Conservation (phyloP, 1,140 invertebrate species). For the Drosophila sp. region DNA sequence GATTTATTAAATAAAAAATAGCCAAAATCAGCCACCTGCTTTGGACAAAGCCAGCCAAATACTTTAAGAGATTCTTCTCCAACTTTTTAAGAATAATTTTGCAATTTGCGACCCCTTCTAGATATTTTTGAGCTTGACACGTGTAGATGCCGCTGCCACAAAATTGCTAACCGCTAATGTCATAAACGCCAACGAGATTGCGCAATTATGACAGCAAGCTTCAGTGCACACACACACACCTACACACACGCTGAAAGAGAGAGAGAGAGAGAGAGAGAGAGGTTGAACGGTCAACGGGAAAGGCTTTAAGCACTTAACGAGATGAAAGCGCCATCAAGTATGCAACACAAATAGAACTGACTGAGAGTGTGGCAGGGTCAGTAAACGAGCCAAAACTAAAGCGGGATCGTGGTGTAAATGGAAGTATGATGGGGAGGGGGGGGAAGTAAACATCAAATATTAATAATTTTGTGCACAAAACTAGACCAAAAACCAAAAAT, state of each 20-base stretch:
- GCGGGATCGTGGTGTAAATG: neutral
- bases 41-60: too few relatives aligned
- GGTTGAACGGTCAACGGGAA: slow-evolving; percentile 26
- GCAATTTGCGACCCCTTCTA: neutral
- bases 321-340: slow-evolving; percentile 73
- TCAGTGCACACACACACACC: slow-evolving; percentile 22
- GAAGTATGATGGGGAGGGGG: neutral
- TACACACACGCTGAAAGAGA: slow-evolving; percentile 1
- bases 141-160: slow-evolving; percentile 19
- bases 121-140: neutral
- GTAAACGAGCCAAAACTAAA: neutral
- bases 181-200: slow-evolving; percentile 69
- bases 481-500: slow-evolving; percentile 61
- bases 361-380: slow-evolving; percentile 7
- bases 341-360: slow-evolving; percentile 60
- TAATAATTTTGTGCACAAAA: slow-evolving; percentile 71
- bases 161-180: slow-evolving; percentile 66
- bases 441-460: slow-evolving; percentile 64
- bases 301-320: slow-evolving; percentile 76
- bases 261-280: too few relatives aligned
- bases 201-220: slow-evolving; percentile 73
- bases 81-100: neutral
- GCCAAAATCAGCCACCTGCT: too few relatives aligned
- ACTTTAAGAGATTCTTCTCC: neutral
- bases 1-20: neutral